phyloP scores from a whole-genome alignment of 23 tunicate species.

The Ciona savignyi region DNA sequence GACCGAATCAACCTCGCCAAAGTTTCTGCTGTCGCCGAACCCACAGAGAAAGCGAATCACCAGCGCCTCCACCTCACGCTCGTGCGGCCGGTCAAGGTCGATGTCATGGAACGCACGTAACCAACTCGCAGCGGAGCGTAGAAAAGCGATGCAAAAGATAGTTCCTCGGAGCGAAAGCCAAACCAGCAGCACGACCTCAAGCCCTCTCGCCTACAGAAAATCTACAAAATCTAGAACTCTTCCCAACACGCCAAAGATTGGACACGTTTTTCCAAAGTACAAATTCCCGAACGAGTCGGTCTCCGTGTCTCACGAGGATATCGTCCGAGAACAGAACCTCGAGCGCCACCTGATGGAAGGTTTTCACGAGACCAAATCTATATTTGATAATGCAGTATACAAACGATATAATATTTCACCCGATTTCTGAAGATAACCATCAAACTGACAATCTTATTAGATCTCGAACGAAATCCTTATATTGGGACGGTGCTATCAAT shows the following conservation, averaged over 20 bases:
- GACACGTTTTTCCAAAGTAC: conserved; percentile 52
- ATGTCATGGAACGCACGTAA: conserved; percentile 46
- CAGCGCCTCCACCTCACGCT: neutral
- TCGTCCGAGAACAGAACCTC: conserved; percentile 56
- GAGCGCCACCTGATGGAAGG: conserved; percentile 54
- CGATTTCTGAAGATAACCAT: too few relatives aligned
- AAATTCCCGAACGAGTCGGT: conserved; percentile 65
- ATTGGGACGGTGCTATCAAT: too few relatives aligned
- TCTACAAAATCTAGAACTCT: neutral
- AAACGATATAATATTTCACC: conserved; percentile 26
- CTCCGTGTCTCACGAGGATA: conserved; percentile 76
- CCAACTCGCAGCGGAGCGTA: conserved; percentile 32
- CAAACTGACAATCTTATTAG: too few relatives aligned
- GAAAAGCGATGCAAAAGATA: conserved; percentile 1
- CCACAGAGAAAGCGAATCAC: conserved; percentile 4
- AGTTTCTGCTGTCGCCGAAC: conserved; percentile 5
- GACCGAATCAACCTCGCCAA: neutral
- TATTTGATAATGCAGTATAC: conserved; percentile 24
- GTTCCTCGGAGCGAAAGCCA: conserved; percentile 5
- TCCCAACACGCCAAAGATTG: conserved; percentile 13
- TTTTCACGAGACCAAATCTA: conserved; percentile 58
- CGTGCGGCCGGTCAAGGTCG: conserved; percentile 20
- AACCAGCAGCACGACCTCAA: conserved; percentile 22
- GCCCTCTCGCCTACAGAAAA: conserved; percentile 18
- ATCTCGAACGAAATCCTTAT: too few relatives aligned